These are phyloP conservation scores for Lynx canadensis DNA, from an alignment of 2,113 vertebrate species.

Conservation along the genomic window DNA sequence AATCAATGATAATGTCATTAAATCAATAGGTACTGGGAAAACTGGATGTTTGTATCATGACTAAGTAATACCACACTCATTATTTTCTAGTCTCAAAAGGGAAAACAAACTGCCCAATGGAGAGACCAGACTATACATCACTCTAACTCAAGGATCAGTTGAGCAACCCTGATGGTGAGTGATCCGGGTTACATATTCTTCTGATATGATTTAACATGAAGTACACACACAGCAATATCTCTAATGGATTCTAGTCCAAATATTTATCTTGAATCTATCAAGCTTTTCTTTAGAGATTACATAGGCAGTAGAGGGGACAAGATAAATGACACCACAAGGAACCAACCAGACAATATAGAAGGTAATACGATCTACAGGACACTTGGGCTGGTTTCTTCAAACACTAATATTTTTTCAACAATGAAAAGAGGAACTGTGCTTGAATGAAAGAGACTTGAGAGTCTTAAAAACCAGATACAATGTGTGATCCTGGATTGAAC, in stretches of 20 bases:
- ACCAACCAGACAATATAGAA: not conserved
- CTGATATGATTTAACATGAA: not conserved
- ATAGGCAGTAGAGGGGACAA: not conserved
- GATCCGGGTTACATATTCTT: not conserved
- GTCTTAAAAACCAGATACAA: not conserved
- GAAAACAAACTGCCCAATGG: constrained; percentile 17
- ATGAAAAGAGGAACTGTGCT: not conserved
- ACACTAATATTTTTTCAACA: not conserved
- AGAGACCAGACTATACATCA: not conserved
- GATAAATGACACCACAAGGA: not conserved
- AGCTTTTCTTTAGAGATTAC: not conserved
- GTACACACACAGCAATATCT: not conserved
- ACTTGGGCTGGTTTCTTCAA: constrained; percentile 5
- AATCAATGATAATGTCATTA: not conserved
- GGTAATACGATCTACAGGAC: not conserved
- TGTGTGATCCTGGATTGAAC: not conserved
- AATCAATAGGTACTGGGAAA: constrained; percentile 10
- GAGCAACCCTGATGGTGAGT: not conserved
- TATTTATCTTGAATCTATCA: not conserved
- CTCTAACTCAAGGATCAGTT: not conserved
- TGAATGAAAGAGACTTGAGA: not conserved
- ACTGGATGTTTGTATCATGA: not conserved
- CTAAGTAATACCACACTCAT: not conserved
- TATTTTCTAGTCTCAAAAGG: constrained; percentile 11
- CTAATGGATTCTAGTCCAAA: not conserved